These are phyloP conservation scores for Lasiurus cinereus DNA, from an alignment of 2,113 vertebrate species.

Conservation along the genomic window DNA sequence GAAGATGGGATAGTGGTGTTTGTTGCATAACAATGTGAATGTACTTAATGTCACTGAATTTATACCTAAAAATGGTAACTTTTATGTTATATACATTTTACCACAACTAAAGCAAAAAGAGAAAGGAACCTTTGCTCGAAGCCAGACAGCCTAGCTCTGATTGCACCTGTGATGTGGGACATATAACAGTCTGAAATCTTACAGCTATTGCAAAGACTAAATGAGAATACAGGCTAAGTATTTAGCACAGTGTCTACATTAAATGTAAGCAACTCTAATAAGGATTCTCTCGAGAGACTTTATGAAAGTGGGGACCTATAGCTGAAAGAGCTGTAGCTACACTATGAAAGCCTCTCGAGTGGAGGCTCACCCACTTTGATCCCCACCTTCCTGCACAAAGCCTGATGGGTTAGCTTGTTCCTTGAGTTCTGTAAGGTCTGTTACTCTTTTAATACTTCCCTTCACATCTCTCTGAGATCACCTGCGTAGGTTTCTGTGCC, in stretches of 20 bases:
- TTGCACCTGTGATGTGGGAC: fast-evolving
- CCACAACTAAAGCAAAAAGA: not conserved
- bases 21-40: not conserved
- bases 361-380: not conserved
- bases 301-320: not conserved
- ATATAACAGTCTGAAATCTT: too few species aligned
- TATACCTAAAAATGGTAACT: not conserved
- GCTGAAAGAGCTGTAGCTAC: not conserved
- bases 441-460: not conserved
- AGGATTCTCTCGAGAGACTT: not conserved
- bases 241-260: not conserved
- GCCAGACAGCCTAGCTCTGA: not conserved
- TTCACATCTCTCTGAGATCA: not conserved
- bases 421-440: not conserved
- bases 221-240: not conserved
- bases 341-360: not conserved
- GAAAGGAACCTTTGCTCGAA: not conserved
- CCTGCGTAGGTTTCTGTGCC: not conserved
- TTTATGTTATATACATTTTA: not conserved
- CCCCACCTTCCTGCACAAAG: not conserved
- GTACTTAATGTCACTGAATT: not conserved
- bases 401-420: not conserved
- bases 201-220: not conserved
- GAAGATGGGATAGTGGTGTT: not conserved
- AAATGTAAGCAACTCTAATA: not conserved